Base-by-base conservation (phyloP, 2,113 vertebrate genomes). In the Hyaena hyaena region DNA sequence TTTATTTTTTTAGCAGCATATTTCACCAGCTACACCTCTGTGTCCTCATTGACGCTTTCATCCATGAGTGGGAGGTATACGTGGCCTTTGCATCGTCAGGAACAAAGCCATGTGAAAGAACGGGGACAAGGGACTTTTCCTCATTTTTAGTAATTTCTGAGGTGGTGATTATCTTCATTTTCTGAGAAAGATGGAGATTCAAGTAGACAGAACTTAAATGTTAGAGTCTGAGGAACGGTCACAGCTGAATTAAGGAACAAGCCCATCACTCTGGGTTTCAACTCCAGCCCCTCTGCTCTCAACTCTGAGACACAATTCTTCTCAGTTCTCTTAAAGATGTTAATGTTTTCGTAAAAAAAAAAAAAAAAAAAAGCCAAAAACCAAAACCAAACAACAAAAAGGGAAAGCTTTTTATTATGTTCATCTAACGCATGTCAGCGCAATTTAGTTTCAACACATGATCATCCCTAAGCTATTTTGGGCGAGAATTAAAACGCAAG, bases 401-500 rank as follows among this genome's bases (percentile, higher is more conserved):
- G 68, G 48, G 58, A 81, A 96, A 23, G 31, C 24, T 88, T 96
- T 96, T 86, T 48, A 90, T 84, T 95, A 65, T 21, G n/a, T 90
- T 92, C 81, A 35, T 94, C 81, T 80, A 91, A 43, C 11, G 19
- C 76, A 87, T 74, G 92, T 92, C 61, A 93, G 94, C 0, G 7
- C 76, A 81, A 84, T 82, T 97, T n/a, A 63, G 81, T 95, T 97
- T 94, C 35, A 93, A 93, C 94, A 92, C 81, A 82, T 69, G 92
- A 97, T 92, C 96, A 90, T 97, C 71, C 95, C 90, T 24, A 65
- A 96, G 88, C 43, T 98, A 96, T 97, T 97, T 31, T 88, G 83
- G 84, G 97, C 74, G 65, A 69, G 90, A 96, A 94, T 97, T 96
- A 97, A 97, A 88, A 97, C 83, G 86, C 96, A 86, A 89, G 92